phyloP scores from a whole-genome alignment of 2,113 vertebrate genomes.

The Boulengeromyrus knoepffleri region DNA sequence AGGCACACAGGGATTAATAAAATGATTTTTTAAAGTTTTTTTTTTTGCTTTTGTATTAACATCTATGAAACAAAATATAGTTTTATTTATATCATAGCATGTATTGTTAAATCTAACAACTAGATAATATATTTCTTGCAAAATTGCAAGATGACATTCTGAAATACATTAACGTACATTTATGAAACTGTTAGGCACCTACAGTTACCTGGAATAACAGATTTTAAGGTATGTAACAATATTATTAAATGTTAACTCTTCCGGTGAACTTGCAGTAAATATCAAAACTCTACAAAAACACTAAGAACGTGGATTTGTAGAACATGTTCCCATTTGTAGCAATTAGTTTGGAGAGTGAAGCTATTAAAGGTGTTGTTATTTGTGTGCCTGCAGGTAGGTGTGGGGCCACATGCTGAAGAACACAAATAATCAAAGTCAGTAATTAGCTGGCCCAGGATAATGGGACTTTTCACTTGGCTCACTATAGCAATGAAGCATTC shows the following conservation, averaged over 20 bases:
- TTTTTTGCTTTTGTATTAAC: no score
- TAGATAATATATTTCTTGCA: no score
- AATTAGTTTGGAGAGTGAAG: not conserved
- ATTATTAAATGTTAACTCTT: not conserved
- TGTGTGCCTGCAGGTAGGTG: not conserved
- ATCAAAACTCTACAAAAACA: not conserved
- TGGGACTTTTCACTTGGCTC: not conserved
- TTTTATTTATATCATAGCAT: no score
- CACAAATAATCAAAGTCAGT: not conserved
- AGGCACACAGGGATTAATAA: no score
- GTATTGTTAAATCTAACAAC: no score
- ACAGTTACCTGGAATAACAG: no score
- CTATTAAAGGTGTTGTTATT: not conserved
- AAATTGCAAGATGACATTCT: no score
- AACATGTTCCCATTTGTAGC: not conserved
- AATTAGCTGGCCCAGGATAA: not conserved
- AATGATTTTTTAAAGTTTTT: no score
- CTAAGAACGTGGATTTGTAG: not conserved
- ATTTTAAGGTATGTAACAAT: not conserved
- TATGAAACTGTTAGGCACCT: no score
- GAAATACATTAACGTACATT: no score
- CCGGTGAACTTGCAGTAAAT: not conserved
- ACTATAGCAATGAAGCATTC: not conserved
- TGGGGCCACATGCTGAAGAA: not conserved
- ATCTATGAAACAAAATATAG: no score